Percentiles rank a stretch among this genome's conserved stretches.
These are phyloP conservation scores for Dicentrarchus labrax DNA, from an alignment of 2,113 vertebrate species.

Conservation along the genomic window DNA sequence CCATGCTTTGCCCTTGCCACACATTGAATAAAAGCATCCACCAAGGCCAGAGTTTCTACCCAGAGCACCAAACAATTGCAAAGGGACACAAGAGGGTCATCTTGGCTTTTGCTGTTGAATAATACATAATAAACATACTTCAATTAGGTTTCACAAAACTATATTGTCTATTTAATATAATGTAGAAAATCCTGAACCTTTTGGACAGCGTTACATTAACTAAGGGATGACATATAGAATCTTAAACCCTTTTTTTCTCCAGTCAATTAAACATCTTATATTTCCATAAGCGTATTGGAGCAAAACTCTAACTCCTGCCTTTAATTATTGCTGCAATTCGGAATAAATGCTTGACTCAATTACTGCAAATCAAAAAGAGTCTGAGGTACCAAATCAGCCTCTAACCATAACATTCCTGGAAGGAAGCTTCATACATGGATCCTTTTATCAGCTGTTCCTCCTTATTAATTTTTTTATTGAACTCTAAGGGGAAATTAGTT, in stretches of 20 bases:
- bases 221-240: slow-evolving; percentile 18
- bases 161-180: not conserved
- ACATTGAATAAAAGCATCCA: slow-evolving; percentile 16
- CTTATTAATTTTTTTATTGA: slow-evolving; percentile 77
- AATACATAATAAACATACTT: slow-evolving; percentile 4
- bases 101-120: not conserved
- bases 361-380: slow-evolving; percentile 67
- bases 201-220: slow-evolving; percentile 37
- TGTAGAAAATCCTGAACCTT: not conserved
- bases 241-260: slow-evolving; percentile 31
- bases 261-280: slow-evolving; percentile 52
- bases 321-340: slow-evolving; percentile 69
- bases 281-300: slow-evolving; percentile 21
- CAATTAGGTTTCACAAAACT: slow-evolving; percentile 5
- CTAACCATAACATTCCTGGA: slow-evolving; percentile 59
- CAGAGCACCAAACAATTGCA: not conserved
- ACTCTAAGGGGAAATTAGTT: slow-evolving; percentile 80
- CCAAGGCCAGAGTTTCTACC: not conserved
- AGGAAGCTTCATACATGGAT: slow-evolving; percentile 64
- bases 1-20: slow-evolving; percentile 5
- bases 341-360: slow-evolving; percentile 70
- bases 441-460: slow-evolving; percentile 76
- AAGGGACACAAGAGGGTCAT: slow-evolving; percentile 1
- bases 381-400: slow-evolving; percentile 59
- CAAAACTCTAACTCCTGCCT: slow-evolving; percentile 38